Conservation (phyloP, 92 coral and sea anemone genomes). For the Epizoanthus scotinus region DNA sequence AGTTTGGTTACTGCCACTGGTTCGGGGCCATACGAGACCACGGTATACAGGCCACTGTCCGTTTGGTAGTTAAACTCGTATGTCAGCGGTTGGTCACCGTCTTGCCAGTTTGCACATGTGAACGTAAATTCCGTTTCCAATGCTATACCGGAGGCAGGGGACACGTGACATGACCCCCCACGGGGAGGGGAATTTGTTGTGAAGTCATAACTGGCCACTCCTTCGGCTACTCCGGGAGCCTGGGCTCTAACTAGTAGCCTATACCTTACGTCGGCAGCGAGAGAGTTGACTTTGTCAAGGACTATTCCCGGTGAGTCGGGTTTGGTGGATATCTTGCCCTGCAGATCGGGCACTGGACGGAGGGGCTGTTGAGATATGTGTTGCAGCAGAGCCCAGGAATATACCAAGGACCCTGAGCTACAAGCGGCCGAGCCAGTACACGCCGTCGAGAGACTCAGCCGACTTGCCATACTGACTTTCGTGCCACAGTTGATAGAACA, state of each 20-base stretch:
- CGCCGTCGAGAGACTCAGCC: slow-evolving; percentile 60
- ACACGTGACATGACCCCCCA: slow-evolving; percentile 55
- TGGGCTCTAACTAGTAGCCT: slow-evolving; percentile 49
- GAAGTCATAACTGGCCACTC: slow-evolving; percentile 63
- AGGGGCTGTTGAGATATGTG: not conserved
- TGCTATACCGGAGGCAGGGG: slow-evolving; percentile 62
- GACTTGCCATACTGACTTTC: slow-evolving; percentile 55
- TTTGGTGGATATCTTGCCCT: slow-evolving; percentile 48
- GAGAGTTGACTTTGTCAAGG: slow-evolving; percentile 12
- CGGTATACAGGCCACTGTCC: slow-evolving; percentile 65
- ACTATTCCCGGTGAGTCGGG: slow-evolving; percentile 63
- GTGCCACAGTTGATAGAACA: slow-evolving; percentile 71
- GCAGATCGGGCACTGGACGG: slow-evolving; percentile 29
- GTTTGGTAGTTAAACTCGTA: slow-evolving; percentile 74
- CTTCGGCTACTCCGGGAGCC: slow-evolving; percentile 44
- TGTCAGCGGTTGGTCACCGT: slow-evolving; percentile 52
- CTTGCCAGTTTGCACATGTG: slow-evolving; percentile 54
- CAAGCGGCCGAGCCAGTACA: slow-evolving; percentile 50
- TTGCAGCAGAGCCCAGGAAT: slow-evolving; percentile 57
- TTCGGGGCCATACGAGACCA: slow-evolving; percentile 64
- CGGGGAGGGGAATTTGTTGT: slow-evolving; percentile 65
- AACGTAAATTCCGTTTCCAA: slow-evolving; percentile 58
- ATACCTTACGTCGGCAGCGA: slow-evolving; percentile 40
- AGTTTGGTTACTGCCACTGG: slow-evolving; percentile 51
- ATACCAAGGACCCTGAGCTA: slow-evolving; percentile 35